Percentiles rank a stretch among this genome's conserved stretches.
Conservation (phyloP, 1,140 invertebrate genomes). For the Zaprionus gabonicus region DNA sequence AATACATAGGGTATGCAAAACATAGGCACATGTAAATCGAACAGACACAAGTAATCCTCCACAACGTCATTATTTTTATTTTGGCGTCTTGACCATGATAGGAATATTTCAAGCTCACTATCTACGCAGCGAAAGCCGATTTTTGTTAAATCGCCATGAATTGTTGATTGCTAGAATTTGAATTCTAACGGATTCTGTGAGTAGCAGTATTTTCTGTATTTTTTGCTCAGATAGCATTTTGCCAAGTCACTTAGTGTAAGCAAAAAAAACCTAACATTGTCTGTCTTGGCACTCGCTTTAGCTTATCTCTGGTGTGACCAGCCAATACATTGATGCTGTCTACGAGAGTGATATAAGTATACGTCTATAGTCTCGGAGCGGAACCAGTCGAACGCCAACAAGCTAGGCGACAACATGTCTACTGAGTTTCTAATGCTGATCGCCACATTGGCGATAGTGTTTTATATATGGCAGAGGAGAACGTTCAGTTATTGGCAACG, state of each 20-base stretch:
- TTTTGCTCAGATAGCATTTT: neutral
- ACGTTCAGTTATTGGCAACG: slow-evolving; percentile 79
- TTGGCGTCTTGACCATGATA: neutral
- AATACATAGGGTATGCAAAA: neutral
- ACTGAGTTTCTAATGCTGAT: slow-evolving; percentile 50
- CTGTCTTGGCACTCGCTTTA: neutral
- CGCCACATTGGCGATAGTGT: slow-evolving; percentile 45
- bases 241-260: neutral
- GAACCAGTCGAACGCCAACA: slow-evolving; percentile 26
- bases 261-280: neutral
- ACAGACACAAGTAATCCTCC: neutral
- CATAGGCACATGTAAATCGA: neutral
- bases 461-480: slow-evolving; percentile 59
- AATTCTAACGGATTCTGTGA: neutral
- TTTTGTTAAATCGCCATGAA: neutral
- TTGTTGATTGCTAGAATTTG: neutral
- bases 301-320: slow-evolving; percentile 2
- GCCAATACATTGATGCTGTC: neutral
- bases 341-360: neutral
- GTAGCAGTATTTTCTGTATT: neutral
- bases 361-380: neutral
- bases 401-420: slow-evolving; percentile 38
- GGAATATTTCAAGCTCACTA: neutral
- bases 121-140: neutral
- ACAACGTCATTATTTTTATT: neutral